These are phyloP conservation scores for Tichodroma muraria DNA, from an alignment of 2,113 vertebrate genomes.

Conservation along the genomic window DNA sequence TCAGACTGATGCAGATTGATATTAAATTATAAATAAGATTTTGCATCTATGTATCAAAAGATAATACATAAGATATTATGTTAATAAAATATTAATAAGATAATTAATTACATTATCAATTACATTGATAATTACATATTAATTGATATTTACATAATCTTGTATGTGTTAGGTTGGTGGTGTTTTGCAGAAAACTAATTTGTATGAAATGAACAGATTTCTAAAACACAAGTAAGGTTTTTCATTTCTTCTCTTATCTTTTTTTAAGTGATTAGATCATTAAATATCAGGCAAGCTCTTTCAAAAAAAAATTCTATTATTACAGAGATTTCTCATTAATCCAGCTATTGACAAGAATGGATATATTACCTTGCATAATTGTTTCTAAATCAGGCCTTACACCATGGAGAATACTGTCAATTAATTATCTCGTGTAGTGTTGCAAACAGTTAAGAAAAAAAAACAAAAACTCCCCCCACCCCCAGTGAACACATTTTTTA, in stretches of 20 bases:
- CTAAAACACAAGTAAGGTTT: neutral
- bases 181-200: neutral
- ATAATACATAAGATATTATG: no score
- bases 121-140: no score
- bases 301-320: neutral
- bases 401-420: neutral
- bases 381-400: neutral
- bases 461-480: rapidly evolving
- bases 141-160: neutral
- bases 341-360: neutral
- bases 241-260: neutral
- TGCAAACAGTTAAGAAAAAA: neutral
- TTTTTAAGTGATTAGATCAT: neutral
- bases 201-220: neutral
- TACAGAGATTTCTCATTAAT: neutral
- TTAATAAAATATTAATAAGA: no score
- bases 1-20: neutral
- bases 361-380: neutral
- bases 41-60: no score
- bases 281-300: neutral
- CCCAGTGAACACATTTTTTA: neutral
- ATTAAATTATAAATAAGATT: no score
- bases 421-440: neutral
- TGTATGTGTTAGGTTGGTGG: neutral
- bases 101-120: no score